Conservation (phyloP, 2,113 vertebrate genomes). For the Ailurus styani region DNA sequence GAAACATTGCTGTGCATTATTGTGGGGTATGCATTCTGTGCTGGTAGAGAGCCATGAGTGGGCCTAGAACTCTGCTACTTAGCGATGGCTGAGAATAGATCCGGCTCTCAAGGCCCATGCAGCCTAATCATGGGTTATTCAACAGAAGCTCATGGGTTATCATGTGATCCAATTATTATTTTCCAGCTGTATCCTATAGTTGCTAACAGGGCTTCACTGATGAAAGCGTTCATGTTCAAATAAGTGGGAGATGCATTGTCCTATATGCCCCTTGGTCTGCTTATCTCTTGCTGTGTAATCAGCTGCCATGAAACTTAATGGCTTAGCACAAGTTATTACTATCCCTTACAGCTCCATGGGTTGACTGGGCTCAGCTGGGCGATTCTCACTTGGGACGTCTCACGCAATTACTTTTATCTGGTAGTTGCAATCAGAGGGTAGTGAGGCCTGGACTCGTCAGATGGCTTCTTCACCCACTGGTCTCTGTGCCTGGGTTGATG, state of each 20-base stretch:
- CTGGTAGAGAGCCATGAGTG: neutral
- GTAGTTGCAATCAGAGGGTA: neutral
- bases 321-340: neutral
- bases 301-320: neutral
- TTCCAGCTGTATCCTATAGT: neutral
- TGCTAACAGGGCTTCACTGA: neutral
- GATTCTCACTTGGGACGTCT: neutral
- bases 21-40: neutral
- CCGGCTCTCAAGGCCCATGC: neutral
- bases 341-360: neutral
- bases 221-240: neutral
- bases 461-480: neutral
- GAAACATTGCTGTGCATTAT: neutral
- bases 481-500: neutral
- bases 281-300: neutral
- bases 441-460: neutral
- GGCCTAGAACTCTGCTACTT: neutral
- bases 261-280: neutral
- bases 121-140: neutral
- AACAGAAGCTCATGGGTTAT: neutral
- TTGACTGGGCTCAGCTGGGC: neutral
- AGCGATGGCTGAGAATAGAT: neutral
- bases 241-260: neutral
- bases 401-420: neutral
- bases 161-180: neutral